Evolutionary conservation across 1,140 invertebrate genomes (phyloP).

Genomic region (Drosophila bifasciata): DNA sequence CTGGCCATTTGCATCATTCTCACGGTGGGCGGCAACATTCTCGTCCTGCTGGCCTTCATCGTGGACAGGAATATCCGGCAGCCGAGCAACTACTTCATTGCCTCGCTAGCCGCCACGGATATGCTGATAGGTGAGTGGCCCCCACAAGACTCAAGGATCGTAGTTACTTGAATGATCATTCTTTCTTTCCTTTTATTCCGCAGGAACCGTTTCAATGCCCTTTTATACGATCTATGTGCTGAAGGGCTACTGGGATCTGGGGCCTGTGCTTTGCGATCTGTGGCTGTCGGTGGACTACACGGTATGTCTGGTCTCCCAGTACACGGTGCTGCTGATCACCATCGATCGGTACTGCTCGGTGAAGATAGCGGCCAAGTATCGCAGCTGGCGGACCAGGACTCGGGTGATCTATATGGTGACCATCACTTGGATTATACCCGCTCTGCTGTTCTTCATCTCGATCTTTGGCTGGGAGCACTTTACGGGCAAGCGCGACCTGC

Average conservation of each 20-base stretch:
- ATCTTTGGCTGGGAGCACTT: conserved; percentile 99
- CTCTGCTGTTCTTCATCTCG: conserved; percentile 97
- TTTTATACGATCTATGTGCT: conserved; percentile 98
- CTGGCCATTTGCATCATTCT: conserved; percentile 95
- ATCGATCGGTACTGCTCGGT: conserved; percentile 99
- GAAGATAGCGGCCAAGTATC: conserved; percentile 98
- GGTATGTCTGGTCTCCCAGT: conserved; percentile 99
- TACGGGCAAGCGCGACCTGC: conserved; percentile 94
- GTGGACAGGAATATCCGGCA: conserved; percentile 98
- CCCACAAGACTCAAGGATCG: too few species aligned
- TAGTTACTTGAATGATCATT: conserved; percentile 17
- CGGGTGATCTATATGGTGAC: conserved; percentile 96
- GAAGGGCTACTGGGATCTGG: conserved; percentile 98
- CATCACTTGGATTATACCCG: conserved; percentile 99
- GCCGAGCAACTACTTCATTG: conserved; percentile 99
- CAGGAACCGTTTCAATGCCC: conserved; percentile 96
- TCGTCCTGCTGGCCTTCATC: conserved; percentile 98
- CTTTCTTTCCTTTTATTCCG: conserved; percentile 45
- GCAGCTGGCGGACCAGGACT: conserved; percentile 97
- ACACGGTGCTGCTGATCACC: conserved; percentile 99
- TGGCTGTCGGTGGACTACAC: conserved; percentile 99
- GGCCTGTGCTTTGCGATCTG: conserved; percentile 97
- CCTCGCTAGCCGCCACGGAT: conserved; percentile 98
- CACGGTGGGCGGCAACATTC: conserved; percentile 97
- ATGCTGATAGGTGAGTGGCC: conserved; percentile 94